Evolutionary conservation across 2,113 vertebrate species (phyloP).

Genomic region (Cinclus cinclus): DNA sequence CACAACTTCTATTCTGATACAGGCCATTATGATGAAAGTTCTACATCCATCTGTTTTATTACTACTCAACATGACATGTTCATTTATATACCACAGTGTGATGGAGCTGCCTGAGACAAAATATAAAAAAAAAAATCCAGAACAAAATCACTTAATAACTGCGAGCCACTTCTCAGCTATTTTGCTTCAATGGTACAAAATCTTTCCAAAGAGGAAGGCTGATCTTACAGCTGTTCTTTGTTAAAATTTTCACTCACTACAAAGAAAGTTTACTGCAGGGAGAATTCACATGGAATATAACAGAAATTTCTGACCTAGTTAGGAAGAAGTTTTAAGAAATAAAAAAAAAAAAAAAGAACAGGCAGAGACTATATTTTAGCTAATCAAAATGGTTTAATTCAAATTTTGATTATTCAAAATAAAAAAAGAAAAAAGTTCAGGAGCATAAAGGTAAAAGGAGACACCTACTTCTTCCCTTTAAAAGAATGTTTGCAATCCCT

Average conservation of each 20-base stretch:
- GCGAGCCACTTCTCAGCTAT: background rate
- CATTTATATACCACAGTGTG: background rate
- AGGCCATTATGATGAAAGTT: background rate
- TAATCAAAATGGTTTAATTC: background rate
- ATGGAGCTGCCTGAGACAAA: background rate
- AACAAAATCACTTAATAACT: background rate
- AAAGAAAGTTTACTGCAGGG: background rate
- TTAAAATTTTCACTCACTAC: background rate
- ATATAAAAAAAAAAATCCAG: background rate
- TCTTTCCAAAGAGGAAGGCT: background rate
- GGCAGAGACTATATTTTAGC: background rate
- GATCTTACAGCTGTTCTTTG: background rate
- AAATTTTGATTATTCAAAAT: background rate
- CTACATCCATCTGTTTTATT: constrained; percentile 21
- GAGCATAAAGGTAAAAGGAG: background rate
- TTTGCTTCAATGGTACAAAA: background rate
- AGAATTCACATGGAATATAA: background rate
- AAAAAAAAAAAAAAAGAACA: background rate
- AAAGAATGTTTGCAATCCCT: background rate
- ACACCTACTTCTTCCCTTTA: background rate
- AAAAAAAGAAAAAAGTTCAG: background rate
- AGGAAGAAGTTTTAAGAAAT: background rate
- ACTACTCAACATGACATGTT: background rate
- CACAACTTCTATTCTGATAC: background rate
- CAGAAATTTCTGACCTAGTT: background rate